Percentiles rank a stretch among this genome's conserved stretches.
phyloP scores from a whole-genome alignment of 2,888 invertebrate species.

The Microchrysa polita region DNA sequence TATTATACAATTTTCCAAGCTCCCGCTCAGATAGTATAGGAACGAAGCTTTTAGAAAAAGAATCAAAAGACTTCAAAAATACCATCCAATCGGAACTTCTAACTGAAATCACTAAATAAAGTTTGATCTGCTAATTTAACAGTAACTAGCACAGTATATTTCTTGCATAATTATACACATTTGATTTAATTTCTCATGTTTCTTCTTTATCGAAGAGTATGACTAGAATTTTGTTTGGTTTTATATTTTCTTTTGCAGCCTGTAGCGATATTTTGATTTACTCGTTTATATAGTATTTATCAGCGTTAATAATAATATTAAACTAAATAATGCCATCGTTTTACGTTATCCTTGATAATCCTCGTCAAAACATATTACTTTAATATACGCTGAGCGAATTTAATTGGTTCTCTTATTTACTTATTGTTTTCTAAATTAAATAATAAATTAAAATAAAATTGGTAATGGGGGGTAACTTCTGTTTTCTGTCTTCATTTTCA shows the following conservation, averaged over 20 bases:
- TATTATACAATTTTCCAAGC: no score
- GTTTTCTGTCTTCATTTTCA: background rate
- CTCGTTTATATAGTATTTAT: background rate
- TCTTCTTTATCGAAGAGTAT: slow-evolving; percentile 2
- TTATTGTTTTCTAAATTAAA: slow-evolving; percentile 6
- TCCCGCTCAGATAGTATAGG: no score
- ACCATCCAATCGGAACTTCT: no score
- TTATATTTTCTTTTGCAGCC: slow-evolving; percentile 43
- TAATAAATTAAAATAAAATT: slow-evolving; percentile 15
- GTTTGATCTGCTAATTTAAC: slow-evolving; percentile 4
- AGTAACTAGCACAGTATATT: slow-evolving; percentile 9
- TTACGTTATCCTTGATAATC: no score
- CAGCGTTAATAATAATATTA: background rate
- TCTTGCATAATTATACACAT: background rate
- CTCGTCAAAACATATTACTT: no score
- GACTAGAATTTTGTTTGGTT: slow-evolving; percentile 24
- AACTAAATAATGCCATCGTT: no score
- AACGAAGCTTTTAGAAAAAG: no score
- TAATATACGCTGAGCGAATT: no score
- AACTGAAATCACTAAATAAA: background rate
- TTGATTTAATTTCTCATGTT: slow-evolving; percentile 3
- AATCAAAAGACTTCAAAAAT: no score
- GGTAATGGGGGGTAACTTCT: background rate
- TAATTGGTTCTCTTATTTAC: background rate
- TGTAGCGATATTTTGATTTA: slow-evolving; percentile 43